phyloP scores from a whole-genome alignment of 2,113 vertebrate genomes.

The Danionella cerebrum region DNA sequence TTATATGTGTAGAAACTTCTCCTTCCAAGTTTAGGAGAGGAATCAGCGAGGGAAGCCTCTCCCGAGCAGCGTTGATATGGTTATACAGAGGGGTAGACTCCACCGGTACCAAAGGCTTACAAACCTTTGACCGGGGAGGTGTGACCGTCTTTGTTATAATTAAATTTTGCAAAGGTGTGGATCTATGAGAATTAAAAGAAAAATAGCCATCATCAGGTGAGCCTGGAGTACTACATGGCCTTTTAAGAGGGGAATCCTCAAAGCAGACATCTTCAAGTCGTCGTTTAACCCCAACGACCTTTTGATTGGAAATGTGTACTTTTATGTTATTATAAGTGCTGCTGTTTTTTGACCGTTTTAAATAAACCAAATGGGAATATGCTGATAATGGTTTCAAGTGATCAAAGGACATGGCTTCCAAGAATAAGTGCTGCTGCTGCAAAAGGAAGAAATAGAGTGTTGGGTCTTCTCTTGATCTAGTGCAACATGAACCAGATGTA shows the following conservation, averaged over 20 bases:
- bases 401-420: not conserved
- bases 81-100: constrained; percentile 15
- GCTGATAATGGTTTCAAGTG: constrained; percentile 35
- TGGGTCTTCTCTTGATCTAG: no score
- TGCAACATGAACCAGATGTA: no score
- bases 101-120: not conserved
- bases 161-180: not conserved
- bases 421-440: no score
- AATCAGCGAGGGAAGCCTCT: not conserved
- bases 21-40: not conserved
- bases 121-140: not conserved
- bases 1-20: not conserved
- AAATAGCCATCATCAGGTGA: constrained; percentile 44
- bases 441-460: not conserved
- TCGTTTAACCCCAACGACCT: no score
- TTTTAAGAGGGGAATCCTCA: constrained; percentile 39
- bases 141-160: not conserved
- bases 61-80: not conserved
- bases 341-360: not conserved
- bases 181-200: not conserved
- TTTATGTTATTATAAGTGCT: constrained; percentile 36
- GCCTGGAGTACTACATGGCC: not conserved
- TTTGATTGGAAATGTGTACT: constrained; percentile 24
- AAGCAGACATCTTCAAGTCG: constrained; percentile 16
- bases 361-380: constrained; percentile 13